These are phyloP conservation scores for Cotesia chilonis DNA, from an alignment of 1,140 invertebrate species.

Conservation along the genomic window DNA sequence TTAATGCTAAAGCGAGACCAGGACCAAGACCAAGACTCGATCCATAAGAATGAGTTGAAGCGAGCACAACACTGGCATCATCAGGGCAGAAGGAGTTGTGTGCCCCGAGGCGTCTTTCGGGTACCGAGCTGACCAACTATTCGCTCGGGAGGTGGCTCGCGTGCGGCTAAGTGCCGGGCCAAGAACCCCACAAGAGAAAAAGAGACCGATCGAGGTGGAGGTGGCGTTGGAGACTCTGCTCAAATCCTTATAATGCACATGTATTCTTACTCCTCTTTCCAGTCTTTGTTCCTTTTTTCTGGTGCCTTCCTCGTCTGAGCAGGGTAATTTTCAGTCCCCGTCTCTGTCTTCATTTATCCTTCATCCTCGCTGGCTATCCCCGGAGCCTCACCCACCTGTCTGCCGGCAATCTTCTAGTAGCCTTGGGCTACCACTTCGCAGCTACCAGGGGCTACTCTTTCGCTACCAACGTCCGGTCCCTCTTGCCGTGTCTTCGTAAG, in stretches of 20 bases:
- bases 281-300: conserved; percentile 7
- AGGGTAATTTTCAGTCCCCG: not conserved
- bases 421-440: conserved; percentile 64
- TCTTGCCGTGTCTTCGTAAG: conserved; percentile 38
- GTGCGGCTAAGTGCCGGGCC: conserved; percentile 63
- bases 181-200: conserved; percentile 44
- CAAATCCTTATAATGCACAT: conserved; percentile 16
- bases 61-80: not conserved
- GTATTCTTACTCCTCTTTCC: conserved; percentile 19
- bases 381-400: conserved; percentile 64
- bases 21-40: conserved; percentile 19
- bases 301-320: not conserved
- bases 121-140: not conserved
- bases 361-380: conserved; percentile 32
- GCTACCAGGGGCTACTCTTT: conserved; percentile 66
- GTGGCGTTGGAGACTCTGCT: conserved; percentile 36
- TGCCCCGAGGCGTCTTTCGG: conserved; percentile 26
- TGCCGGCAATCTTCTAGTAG: conserved; percentile 68
- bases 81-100: conserved; percentile 25
- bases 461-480: conserved; percentile 60
- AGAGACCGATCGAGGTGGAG: conserved; percentile 40
- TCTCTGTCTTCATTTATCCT: conserved; percentile 18
- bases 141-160: conserved; percentile 49
- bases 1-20: conserved; percentile 50
- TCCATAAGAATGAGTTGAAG: conserved; percentile 9